Base-by-base conservation (phyloP, 2,888 invertebrate species). In the Lasioglossum calceatum region DNA sequence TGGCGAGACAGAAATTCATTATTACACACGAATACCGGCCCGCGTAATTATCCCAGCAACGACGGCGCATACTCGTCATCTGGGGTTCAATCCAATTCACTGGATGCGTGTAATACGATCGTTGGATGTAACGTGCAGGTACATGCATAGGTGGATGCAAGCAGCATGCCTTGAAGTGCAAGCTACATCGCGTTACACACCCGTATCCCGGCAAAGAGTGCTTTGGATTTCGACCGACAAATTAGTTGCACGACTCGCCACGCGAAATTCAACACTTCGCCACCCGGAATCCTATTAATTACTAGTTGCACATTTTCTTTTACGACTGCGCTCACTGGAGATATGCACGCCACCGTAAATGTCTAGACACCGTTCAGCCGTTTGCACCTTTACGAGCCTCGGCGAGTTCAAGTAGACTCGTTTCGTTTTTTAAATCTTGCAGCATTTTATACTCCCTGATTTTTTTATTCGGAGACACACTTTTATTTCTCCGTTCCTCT, bases 11-110 rank as follows among this genome's bases (percentile, higher is more conserved):
- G 39, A 44, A 76, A 81, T 88, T 81, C 81, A 77, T 84, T 86
- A 76, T 83, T 86, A 80, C 47, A 75, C 42, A 19, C 42, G 76
- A 83, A 79, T 79, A 81, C 42, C 70, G 47, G 77, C 76, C 50
- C 50, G 73, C 44, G 79, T 44, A 85, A 88, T 86, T 81, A 85
- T 61, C 7, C 39, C 64, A 70, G 16, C 64, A 16, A 19, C 54
- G 58, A 79, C 70, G 47, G 79, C 70, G 81, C 81, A 76, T 71
- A 78, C 74, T 84, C 81, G 70, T 81, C 82, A 72, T 67, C 73
- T 32, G 39, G 67, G 75, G 81, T 83, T 88, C 78, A 71, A 75
- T 83, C 83, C 87, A 87, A 89, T 89, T 87, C 87, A 58, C 79
- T 44, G 82, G 84, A 73, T 87, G 84, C 78, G 64, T 73, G 80